Conservation (phyloP, 2,888 invertebrate species). For the Vanessa cardui region DNA sequence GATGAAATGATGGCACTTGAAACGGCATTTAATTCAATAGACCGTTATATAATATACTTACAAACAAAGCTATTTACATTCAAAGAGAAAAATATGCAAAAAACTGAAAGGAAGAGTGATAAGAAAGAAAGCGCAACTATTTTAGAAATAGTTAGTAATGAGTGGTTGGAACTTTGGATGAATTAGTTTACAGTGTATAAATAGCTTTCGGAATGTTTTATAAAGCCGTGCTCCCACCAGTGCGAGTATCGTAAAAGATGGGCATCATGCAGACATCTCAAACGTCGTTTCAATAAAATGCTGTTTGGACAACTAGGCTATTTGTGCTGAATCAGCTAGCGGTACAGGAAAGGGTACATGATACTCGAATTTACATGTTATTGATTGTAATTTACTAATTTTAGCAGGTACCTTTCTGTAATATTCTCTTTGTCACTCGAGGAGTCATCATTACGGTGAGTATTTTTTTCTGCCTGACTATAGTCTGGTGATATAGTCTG, state of each 20-base stretch:
- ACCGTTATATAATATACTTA: not conserved
- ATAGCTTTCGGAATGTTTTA: not conserved
- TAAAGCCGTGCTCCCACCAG: not conserved
- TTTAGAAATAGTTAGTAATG: conserved; percentile 2
- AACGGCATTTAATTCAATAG: not conserved
- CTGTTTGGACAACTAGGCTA: not conserved
- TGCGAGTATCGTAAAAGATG: not conserved
- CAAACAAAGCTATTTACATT: not conserved
- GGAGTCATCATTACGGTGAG: conserved; percentile 1
- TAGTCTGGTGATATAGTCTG: too few species aligned
- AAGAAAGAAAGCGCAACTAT: conserved; percentile 1
- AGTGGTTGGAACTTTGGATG: not conserved
- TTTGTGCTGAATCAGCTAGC: not conserved
- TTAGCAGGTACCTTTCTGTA: not conserved
- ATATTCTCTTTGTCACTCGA: not conserved
- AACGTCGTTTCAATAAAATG: not conserved
- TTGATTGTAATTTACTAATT: conserved; percentile 7
- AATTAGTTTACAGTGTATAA: conserved; percentile 3
- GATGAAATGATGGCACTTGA: not conserved
- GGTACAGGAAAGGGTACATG: not conserved
- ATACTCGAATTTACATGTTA: not conserved
- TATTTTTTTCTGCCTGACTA: conserved; percentile 6
- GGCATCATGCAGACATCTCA: conserved; percentile 1
- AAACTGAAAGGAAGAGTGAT: conserved; percentile 1
- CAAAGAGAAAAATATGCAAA: conserved; percentile 1